phyloP scores from a whole-genome alignment of 2,797 vertebrate species.

The Cirrhinus molitorella region DNA sequence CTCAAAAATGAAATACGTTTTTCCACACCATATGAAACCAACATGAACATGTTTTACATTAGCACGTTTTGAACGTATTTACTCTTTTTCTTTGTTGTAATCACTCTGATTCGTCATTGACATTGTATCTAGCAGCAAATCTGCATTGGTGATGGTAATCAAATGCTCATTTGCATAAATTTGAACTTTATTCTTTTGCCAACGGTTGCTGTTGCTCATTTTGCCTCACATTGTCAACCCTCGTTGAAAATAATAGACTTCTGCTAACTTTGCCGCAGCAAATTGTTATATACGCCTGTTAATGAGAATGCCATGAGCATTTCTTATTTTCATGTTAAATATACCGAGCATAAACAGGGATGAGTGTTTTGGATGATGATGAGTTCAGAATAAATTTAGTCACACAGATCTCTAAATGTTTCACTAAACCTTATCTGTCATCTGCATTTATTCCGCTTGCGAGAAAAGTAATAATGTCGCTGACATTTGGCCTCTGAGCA shows the following conservation, averaged over 20 bases:
- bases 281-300: not conserved
- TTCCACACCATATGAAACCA: not conserved
- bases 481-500: conserved; percentile 30
- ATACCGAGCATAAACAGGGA: not conserved
- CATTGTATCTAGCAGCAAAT: not conserved
- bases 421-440: not conserved
- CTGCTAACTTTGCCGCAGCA: not conserved
- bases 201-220: not conserved
- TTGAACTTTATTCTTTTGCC: not conserved
- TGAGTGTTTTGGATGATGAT: conserved; percentile 15
- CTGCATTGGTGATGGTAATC: not conserved
- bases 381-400: conserved; percentile 17
- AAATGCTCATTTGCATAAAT: not conserved
- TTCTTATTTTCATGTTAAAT: conserved; percentile 14
- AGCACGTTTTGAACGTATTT: not conserved
- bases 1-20: not conserved
- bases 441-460: conserved; percentile 24
- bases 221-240: not conserved
- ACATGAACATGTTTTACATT: not conserved
- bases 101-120: not conserved
- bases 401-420: conserved; percentile 15
- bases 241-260: not conserved
- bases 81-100: not conserved
- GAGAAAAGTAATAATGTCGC: conserved; percentile 20
- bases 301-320: not conserved